Base-by-base conservation (phyloP, 2,888 invertebrate species). In the Lasioglossum oenotherae region DNA sequence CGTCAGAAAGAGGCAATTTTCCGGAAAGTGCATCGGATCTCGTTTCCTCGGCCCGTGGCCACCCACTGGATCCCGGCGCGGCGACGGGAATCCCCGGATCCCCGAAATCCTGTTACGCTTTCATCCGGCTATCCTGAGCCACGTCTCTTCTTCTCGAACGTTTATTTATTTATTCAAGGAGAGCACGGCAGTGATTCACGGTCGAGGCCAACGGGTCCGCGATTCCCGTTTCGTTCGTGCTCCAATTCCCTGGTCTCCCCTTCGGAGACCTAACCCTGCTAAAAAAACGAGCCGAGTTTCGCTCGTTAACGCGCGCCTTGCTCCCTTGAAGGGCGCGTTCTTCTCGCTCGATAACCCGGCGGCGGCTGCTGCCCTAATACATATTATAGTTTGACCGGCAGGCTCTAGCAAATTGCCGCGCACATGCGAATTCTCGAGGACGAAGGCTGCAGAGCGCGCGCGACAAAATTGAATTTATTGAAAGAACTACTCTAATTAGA, bases 281-380 rank as follows among this genome's bases (percentile, higher is more conserved):
- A 27, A 72, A 64, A 49, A 64, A 46, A 44, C 10, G 23, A 31
- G 16, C n/a, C 80, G 64, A 71, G 78, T 79, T 75, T 27, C n/a
- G 67, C 10, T 74, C 53, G 27, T 49, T 73, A 74, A 79, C 64
- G 74, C 46, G 74, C 67, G 78, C 57, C 74, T 73, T 38, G 14
- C 80, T 79, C 82, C 53, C 73, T 53, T 2, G 73, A 35, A 69
- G 69, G 44, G 73, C 69, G 23, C 82, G 77, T 35, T 72, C 81
- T 49, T 82, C 77, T 81, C 77, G 73, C 79, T 84, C 86, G 86
- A 90, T 88, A 90, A 82, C 83, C 82, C 86, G 12, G 44, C 46
- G 4, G 53, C 86, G 14, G 44, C 46, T 1, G 53, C 69, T 74
- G 69, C 86, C 57, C 81, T 81, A 80, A 88, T 78, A 31, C 31